phyloP scores from a whole-genome alignment of 1,140 invertebrate genomes.

The Paralvinella palmiformis region DNA sequence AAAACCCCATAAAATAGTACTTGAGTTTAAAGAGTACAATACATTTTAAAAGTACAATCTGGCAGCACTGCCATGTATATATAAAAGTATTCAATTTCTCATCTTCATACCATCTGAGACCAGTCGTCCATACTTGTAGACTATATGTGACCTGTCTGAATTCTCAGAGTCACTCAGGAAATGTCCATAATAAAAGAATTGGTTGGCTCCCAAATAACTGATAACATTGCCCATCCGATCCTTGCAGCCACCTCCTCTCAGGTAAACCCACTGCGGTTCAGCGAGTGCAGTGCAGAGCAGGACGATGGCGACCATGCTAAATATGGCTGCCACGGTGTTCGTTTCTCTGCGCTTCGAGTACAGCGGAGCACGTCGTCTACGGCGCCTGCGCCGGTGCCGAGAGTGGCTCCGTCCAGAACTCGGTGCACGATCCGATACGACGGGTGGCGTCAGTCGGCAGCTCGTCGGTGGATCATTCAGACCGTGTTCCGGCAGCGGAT shows the following conservation, averaged over 20 bases:
- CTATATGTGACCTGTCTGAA: not conserved
- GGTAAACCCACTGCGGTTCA: slow-evolving; percentile 38
- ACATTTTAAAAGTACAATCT: too few species aligned
- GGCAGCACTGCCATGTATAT: too few species aligned
- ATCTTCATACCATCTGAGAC: not conserved
- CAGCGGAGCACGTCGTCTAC: slow-evolving; percentile 2
- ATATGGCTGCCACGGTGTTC: slow-evolving; percentile 39
- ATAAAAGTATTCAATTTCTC: too few species aligned
- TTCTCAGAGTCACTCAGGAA: not conserved
- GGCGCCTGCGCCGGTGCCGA: not conserved
- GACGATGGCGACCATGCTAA: slow-evolving; percentile 42
- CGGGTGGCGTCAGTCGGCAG: too few species aligned
- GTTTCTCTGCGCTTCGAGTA: slow-evolving; percentile 36
- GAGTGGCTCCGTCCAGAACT: too few species aligned
- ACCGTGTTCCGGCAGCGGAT: too few species aligned
- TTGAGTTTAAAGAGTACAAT: too few species aligned
- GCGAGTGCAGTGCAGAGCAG: slow-evolving; percentile 39
- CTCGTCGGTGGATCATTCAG: too few species aligned
- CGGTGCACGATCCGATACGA: too few species aligned
- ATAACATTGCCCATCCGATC: slow-evolving; percentile 17
- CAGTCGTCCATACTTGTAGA: not conserved
- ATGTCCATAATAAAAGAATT: slow-evolving; percentile 38
- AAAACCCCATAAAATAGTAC: too few species aligned
- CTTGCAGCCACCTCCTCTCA: slow-evolving; percentile 29
- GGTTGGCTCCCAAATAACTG: slow-evolving; percentile 32